Evolutionary conservation across 2,113 vertebrate genomes (phyloP).

Genomic region (Tachysurus vachellii): DNA sequence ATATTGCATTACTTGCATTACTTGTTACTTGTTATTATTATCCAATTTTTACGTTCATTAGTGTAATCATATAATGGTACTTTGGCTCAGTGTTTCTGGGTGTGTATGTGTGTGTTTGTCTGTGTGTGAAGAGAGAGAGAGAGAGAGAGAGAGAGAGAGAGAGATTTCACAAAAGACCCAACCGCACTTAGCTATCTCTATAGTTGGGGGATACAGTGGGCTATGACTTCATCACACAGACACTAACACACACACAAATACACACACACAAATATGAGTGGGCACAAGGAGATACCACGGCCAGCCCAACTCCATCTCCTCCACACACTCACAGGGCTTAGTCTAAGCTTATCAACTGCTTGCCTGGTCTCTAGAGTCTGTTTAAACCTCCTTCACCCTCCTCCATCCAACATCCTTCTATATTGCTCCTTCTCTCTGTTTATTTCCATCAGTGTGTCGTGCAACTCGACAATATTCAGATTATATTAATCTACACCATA

Average conservation of each 20-base stretch:
- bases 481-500: background rate
- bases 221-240: background rate
- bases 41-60: background rate
- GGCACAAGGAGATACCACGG: constrained; percentile 24
- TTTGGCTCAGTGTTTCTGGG: background rate
- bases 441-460: constrained; percentile 60
- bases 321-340: constrained; percentile 20
- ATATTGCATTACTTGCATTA: too few species aligned
- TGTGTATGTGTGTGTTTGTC: background rate
- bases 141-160: background rate
- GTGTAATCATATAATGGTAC: background rate
- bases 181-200: background rate
- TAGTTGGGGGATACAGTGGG: background rate
- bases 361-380: constrained; percentile 35
- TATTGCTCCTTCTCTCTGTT: background rate
- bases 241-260: constrained; percentile 13
- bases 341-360: constrained; percentile 46
- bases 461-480: background rate
- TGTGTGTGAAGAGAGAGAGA: background rate
- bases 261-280: background rate
- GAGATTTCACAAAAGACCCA: background rate
- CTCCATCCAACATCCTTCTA: background rate
- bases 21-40: too few species aligned
- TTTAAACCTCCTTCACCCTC: constrained; percentile 30
- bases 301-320: background rate